Conservation (phyloP, 2,797 vertebrate genomes). For the Paramormyrops hopkinsi region DNA sequence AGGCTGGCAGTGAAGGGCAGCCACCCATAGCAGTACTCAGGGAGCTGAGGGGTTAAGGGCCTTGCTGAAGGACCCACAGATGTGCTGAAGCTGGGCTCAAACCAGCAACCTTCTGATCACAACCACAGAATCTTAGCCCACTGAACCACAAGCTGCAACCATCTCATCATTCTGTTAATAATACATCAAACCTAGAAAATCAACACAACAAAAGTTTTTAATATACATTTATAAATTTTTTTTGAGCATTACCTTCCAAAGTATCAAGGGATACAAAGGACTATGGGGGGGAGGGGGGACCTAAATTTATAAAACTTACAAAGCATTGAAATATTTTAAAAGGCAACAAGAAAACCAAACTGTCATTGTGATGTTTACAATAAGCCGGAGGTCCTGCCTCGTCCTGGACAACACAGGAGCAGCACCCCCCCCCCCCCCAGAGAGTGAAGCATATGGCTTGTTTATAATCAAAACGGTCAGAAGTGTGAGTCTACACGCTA, state of each 20-base stretch:
- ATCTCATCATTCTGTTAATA: not conserved
- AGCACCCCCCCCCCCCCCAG: not conserved
- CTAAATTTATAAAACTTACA: not conserved
- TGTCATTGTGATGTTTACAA: not conserved
- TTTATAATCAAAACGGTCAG: not conserved
- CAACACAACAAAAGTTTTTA: conserved; percentile 4
- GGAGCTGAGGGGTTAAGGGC: too few relatives aligned
- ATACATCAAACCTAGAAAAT: not conserved
- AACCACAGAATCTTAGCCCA: not conserved
- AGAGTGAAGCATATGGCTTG: not conserved
- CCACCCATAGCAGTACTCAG: not conserved
- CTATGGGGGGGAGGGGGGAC: not conserved
- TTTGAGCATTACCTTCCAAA: conserved; percentile 23
- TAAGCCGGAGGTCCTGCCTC: not conserved
- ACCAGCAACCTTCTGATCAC: not conserved
- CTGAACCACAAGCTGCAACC: not conserved
- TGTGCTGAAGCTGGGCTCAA: not conserved
- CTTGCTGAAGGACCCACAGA: not conserved
- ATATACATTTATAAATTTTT: conserved; percentile 34
- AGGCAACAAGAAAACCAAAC: not conserved
- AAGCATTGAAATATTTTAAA: conserved; percentile 1
- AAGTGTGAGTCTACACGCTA: not conserved
- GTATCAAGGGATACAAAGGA: conserved; percentile 5
- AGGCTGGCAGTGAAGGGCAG: not conserved
- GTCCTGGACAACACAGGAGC: not conserved